Evolutionary conservation across 2,888 invertebrate species (phyloP), one percentile per base, ranked within the genome.

Genomic region (Conchocele bisecta): DNA sequence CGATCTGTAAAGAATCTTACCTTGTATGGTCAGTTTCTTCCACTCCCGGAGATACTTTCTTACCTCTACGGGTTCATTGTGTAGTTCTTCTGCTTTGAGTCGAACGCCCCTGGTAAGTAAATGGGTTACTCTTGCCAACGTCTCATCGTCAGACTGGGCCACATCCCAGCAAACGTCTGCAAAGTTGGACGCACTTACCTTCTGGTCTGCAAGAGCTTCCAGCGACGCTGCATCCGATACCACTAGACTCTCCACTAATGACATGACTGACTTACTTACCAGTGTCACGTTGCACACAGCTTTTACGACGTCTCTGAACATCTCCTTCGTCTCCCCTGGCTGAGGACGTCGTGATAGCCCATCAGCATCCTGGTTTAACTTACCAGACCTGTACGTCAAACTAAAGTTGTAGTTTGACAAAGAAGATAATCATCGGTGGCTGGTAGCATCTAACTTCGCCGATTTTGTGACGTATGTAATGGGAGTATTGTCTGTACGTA

Each of bases 331-430:
- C 11, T 39, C 31, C n/a, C n/a, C n/a, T n/a, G n/a, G n/a, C 37
- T 41, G 3, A 17, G 70, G 71, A 17, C 46, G 33, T 31, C 72
- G 51, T 28, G 90, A 78, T 11, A 69, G 58, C 15, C 53, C 63
- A 61, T 67, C 72, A 0, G 59, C 70, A 51, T 65, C 70, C 9
- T 20, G 46, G 39, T 70, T 64, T n/a, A 33, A 24, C 24, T 53
- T 65, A 22, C 65, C 70, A 4, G 42, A 20, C 29, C 44, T 39
- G 50, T 59, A 70, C 6, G n/a, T 11, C 20, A 70, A 22, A 17
- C 50, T 53, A 44, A 70, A 70, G 28, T 65, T 57, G 26, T 58
- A 70, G 15, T 35, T 44, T 28, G 58, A 39, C 11, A 70, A 35
- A 17, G 57, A 61, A 17, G 64, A 53, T 37, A 70, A 42, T 65